These are phyloP conservation scores for Graphium colonna DNA, from an alignment of 2,888 invertebrate species.

Conservation along the genomic window DNA sequence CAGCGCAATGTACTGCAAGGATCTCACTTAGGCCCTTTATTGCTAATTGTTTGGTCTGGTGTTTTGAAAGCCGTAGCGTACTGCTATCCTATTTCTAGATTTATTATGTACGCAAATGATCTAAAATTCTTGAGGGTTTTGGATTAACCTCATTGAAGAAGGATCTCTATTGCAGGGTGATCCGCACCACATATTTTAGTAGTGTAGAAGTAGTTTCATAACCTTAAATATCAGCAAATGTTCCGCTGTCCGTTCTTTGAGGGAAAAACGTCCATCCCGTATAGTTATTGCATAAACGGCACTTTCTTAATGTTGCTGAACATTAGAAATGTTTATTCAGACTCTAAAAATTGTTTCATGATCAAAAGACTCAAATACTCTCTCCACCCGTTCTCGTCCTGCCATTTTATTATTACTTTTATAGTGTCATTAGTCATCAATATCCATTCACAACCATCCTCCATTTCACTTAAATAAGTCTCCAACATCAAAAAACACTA, in stretches of 20 bases:
- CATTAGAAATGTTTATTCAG: too few relatives aligned
- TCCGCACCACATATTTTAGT: not conserved
- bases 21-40: not conserved
- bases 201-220: not conserved
- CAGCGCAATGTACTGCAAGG: too few relatives aligned
- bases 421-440: too few relatives aligned
- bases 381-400: too few relatives aligned
- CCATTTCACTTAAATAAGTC: too few relatives aligned
- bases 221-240: not conserved
- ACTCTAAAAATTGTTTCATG: too few relatives aligned
- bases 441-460: too few relatives aligned
- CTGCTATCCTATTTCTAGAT: not conserved
- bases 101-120: not conserved
- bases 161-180: not conserved
- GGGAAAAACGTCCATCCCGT: not conserved
- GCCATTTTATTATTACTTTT: too few relatives aligned
- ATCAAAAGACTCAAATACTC: too few relatives aligned
- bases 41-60: not conserved
- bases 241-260: not conserved
- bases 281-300: not conserved
- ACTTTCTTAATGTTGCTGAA: not conserved
- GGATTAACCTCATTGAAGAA: not conserved
- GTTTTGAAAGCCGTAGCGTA: not conserved
- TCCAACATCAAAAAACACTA: too few relatives aligned
- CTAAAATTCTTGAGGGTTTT: not conserved